phyloP scores from a whole-genome alignment of 2,113 vertebrate genomes.

The Cranoglanis bouderius region DNA sequence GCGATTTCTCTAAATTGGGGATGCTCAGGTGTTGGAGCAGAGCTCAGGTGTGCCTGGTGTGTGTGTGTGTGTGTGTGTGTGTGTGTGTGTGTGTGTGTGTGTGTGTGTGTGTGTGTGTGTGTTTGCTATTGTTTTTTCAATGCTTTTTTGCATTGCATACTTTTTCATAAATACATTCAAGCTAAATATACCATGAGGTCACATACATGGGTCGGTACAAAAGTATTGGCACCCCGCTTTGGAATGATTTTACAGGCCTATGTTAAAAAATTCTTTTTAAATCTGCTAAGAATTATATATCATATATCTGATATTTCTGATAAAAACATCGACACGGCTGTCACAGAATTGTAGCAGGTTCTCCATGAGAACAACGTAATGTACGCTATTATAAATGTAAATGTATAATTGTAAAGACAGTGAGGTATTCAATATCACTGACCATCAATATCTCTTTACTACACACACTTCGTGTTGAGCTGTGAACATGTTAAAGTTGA shows the following conservation, averaged over 20 bases:
- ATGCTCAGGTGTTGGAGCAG: background rate
- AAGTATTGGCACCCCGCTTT: background rate
- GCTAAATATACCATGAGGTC: background rate
- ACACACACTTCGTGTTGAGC: too few species aligned
- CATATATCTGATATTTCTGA: too few species aligned
- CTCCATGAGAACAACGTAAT: too few species aligned
- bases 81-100: background rate
- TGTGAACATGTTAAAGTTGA: background rate
- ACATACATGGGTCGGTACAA: background rate
- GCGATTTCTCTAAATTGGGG: background rate
- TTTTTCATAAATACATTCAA: background rate
- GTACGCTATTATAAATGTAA: too few species aligned
- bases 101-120: background rate
- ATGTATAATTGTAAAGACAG: too few species aligned
- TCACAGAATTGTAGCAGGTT: too few species aligned
- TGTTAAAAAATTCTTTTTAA: background rate
- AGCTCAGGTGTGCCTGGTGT: conserved; percentile 19
- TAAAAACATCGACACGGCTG: too few species aligned
- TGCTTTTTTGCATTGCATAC: background rate
- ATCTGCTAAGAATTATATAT: too few species aligned
- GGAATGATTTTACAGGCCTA: background rate
- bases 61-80: background rate
- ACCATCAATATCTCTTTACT: too few species aligned
- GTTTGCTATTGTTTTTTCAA: background rate
- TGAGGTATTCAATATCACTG: too few species aligned